phyloP scores from a whole-genome alignment of 1,140 invertebrate species.

The Mamestra configurata region DNA sequence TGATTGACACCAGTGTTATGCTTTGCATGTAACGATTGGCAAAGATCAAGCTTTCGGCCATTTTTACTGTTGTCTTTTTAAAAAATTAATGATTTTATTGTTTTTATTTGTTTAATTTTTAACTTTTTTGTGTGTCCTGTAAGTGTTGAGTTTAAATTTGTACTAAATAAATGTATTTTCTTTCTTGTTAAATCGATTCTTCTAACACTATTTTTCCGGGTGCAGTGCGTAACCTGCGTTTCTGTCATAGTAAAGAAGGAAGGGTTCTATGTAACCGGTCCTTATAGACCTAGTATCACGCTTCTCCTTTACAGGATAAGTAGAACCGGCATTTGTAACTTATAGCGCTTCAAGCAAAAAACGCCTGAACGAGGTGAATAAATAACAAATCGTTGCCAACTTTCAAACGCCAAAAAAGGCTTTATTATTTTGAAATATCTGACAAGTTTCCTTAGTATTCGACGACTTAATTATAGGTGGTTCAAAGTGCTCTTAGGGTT shows the following conservation, averaged over 20 bases:
- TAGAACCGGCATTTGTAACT: slow-evolving; percentile 1
- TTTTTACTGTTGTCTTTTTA: too few species aligned
- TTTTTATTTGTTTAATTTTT: too few species aligned
- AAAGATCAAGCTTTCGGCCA: too few species aligned
- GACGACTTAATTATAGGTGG: slow-evolving; percentile 1
- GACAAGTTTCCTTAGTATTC: slow-evolving; percentile 19
- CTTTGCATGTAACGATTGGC: too few species aligned
- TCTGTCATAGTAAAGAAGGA: background rate
- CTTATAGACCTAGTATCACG: background rate
- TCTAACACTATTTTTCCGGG: background rate
- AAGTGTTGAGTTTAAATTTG: too few species aligned
- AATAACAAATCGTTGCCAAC: background rate
- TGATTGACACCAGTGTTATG: too few species aligned
- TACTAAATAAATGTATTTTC: too few species aligned
- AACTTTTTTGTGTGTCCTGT: too few species aligned
- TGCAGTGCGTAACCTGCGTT: background rate
- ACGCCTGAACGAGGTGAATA: slow-evolving; percentile 8
- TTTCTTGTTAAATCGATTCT: too few species aligned
- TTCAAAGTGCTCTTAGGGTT: background rate
- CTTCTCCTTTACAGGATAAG: background rate
- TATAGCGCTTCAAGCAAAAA: background rate
- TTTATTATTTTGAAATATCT: background rate
- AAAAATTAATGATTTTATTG: too few species aligned
- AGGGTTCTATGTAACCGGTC: background rate
- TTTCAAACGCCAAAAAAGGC: slow-evolving; percentile 10